Evolutionary conservation across 2,113 vertebrate species (phyloP).

Genomic region (Campylomormyrus numenius): DNA sequence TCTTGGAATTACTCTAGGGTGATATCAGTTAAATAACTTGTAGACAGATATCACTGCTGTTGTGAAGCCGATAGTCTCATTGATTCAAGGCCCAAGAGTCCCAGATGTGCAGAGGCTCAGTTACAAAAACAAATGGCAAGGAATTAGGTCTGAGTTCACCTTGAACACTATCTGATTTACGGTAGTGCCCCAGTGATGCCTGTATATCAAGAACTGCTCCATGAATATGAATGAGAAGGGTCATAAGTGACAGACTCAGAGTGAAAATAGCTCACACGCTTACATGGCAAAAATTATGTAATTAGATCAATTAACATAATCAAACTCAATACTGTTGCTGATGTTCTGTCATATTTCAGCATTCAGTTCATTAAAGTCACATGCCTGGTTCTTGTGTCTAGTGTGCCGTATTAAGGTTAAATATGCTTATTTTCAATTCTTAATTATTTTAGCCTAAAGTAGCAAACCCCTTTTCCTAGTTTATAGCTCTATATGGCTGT

Average conservation of each 20-base stretch:
- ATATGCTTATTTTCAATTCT: neutral
- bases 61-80: constrained; percentile 36
- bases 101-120: constrained; percentile 42
- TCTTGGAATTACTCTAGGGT: too few species aligned
- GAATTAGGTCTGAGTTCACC: neutral
- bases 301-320: neutral
- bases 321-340: neutral
- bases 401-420: neutral
- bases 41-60: neutral
- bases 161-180: neutral
- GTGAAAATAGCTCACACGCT: neutral
- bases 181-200: neutral
- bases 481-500: neutral
- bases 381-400: neutral
- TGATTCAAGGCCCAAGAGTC: constrained; percentile 31
- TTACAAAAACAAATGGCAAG: neutral
- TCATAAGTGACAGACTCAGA: neutral
- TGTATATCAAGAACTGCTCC: constrained; percentile 25
- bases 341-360: neutral
- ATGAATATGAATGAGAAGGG: constrained; percentile 59
- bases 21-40: neutral
- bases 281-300: neutral
- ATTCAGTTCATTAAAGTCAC: neutral
- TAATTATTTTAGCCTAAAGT: neutral
- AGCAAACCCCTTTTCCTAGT: neutral